Base-by-base conservation (phyloP, 1,140 invertebrate species). In the Drosophila prosaltans region DNA sequence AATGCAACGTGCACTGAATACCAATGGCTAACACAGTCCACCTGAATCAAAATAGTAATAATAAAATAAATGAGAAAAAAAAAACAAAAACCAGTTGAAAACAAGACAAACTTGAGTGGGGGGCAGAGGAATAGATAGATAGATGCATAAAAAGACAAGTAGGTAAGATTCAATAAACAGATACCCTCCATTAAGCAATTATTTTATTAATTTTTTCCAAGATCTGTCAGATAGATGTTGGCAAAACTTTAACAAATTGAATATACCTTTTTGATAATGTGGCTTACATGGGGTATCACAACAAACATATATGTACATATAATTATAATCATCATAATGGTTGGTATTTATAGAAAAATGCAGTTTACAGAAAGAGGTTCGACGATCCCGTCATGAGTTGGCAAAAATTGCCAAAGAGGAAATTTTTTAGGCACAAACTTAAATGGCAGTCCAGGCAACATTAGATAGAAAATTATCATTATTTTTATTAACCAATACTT, bases 251-350 rank as follows among this genome's bases (percentile, higher is more conserved):
- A 24, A 10, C 9, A 3, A 10, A 8, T 10, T 26, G 3, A 51
- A 26, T 51, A 51, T 51, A 51, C 45, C 21, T 26, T 3, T 51
- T 26, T 10, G 45, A 2, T 8, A 16, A 16, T 9, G 9, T 10
- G 24, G 9, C 10, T 51, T 51, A 51, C 45, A 26, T 26, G 45
- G 45, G 45, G 45, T 51, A 51, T 51, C 45, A 26, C 8, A 10
- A 26, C 45, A 3, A 3, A 28, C 45, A 10, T 9, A 26, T 6
- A 39, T 16, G 21, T 48, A 24, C 8, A 28, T 28, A 60, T 2
- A 65, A 32, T 43, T 78, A 77, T 66, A 78, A 76, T 69, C 69
- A 76, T 69, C 60, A 78, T 67, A 71, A 78, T 67, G 75, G 63
- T 43, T 58, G 43, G 74, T 62, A 62, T 76, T 77, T 71, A 78